Evolutionary conservation across 2,797 vertebrate species (phyloP), one percentile per base, ranked within the genome.

Genomic region (Typhlichthys eigenmanni): DNA sequence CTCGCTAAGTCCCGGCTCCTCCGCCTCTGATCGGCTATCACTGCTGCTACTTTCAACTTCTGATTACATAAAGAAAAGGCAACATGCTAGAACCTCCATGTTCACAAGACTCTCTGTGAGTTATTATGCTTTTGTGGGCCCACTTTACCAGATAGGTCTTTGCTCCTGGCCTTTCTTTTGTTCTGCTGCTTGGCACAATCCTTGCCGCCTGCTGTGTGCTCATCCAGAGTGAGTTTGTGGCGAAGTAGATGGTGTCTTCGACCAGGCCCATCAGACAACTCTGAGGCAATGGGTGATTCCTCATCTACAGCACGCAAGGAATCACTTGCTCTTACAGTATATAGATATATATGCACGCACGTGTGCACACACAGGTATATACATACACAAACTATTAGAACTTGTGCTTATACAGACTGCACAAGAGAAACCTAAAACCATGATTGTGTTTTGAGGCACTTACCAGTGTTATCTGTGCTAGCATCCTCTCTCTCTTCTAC

Each of bases 211-310:
- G 93, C 84, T 3, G 90, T 82, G 54, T 78, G 89, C 0, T 96
- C 93, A 58, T 93, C 94, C 74, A 96, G 75, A 5, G 87, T 77
- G 58, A 98, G 88, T 71, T 95, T 96, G 72, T 93, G 93, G 50
- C 92, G 87, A 77, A 98, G 92, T 48, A 99, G 92, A 3, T 90
- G 92, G 80, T 99, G 97, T 34, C 94, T 93, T 61, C 91, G 89
- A 48, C 78, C 85, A 0, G 91, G 87, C 32, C 90, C 93, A 69
- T 93, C 91, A 13, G 94, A 93, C 4, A 92, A 92, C 6, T 93
- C 92, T 1, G 90, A 92, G 57, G 92, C 74, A 1, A 87, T 81
- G 59, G 91, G 88, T 2, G 56, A 71, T 7, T 75, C 82, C n/a
- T 74, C 78, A 43, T 43, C 38, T 43, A 43, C 38, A 43, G 38